Conservation (phyloP, 1,140 invertebrate genomes). For the Leptoteleia sp. region DNA sequence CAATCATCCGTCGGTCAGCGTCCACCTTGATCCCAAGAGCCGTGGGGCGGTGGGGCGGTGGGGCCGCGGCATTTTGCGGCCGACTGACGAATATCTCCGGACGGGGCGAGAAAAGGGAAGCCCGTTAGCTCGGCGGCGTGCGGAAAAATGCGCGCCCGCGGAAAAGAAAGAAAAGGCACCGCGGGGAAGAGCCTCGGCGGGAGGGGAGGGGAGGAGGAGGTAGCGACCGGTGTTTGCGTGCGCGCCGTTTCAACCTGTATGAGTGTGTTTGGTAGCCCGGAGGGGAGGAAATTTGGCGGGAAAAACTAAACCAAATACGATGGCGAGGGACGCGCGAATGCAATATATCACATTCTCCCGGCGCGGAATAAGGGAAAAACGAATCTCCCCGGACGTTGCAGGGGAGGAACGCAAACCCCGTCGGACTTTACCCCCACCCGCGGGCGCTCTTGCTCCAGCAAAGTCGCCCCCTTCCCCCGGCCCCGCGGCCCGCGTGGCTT, state of each 20-base stretch:
- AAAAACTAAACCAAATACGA: slow-evolving; percentile 79
- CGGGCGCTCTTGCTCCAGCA: slow-evolving; percentile 36
- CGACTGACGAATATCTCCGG: too few relatives aligned
- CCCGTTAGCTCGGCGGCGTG: too few relatives aligned
- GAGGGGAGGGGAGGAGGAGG: too few relatives aligned
- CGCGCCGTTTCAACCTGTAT: slow-evolving; percentile 13
- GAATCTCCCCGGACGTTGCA: slow-evolving; percentile 62
- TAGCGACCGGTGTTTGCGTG: slow-evolving; percentile 28
- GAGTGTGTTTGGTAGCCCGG: slow-evolving; percentile 30
- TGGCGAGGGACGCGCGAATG: slow-evolving; percentile 72
- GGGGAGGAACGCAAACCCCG: slow-evolving; percentile 65
- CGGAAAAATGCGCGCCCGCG: too few relatives aligned
- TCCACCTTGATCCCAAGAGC: slow-evolving; percentile 16
- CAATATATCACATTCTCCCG: slow-evolving; percentile 78
- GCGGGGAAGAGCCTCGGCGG: too few relatives aligned
- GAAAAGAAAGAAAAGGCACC: too few relatives aligned
- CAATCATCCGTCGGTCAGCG: slow-evolving; percentile 16
- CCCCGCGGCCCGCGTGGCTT: too few relatives aligned
- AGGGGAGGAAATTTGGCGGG: slow-evolving; percentile 77
- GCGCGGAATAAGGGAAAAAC: slow-evolving; percentile 63
- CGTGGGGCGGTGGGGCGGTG: too few relatives aligned
- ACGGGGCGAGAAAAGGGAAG: too few relatives aligned
- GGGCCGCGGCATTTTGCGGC: too few relatives aligned
- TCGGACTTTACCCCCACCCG: slow-evolving; percentile 41
- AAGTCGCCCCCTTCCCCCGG: slow-evolving; percentile 50